phyloP scores from a whole-genome alignment of 2,888 invertebrate species.

The Volucella zonaria region DNA sequence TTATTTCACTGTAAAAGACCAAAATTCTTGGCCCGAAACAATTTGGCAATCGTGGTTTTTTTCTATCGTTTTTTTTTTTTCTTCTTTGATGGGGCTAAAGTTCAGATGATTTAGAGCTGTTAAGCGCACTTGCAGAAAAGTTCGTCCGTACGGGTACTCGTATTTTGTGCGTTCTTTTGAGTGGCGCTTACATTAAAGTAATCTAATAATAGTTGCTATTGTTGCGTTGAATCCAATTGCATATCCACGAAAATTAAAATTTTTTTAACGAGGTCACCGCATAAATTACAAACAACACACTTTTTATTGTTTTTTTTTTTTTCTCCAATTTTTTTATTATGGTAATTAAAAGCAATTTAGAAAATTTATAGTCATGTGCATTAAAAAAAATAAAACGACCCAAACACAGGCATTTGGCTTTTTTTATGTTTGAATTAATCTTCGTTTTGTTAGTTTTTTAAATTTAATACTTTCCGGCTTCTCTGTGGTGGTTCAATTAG shows the following conservation, averaged over 20 bases:
- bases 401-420: neutral
- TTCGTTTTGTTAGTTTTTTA: neutral
- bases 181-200: constrained; percentile 65
- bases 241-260: neutral
- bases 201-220: constrained; percentile 57
- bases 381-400: constrained; percentile 5
- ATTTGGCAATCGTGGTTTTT: constrained; percentile 10
- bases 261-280: constrained; percentile 44
- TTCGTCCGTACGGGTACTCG: constrained; percentile 8
- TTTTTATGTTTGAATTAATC: constrained; percentile 1
- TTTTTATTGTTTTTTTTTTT: constrained; percentile 19
- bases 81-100: constrained; percentile 48
- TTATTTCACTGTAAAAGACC: constrained; percentile 45
- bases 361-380: constrained; percentile 32
- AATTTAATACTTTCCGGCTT: neutral
- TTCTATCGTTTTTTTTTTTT: constrained; percentile 7
- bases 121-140: constrained; percentile 50
- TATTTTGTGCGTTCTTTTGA: constrained; percentile 22
- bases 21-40: constrained; percentile 60
- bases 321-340: constrained; percentile 11
- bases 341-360: constrained; percentile 56
- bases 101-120: constrained; percentile 64
- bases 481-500: neutral
- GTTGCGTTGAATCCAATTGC: constrained; percentile 14
- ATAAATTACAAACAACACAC: constrained; percentile 40